Conservation (phyloP, 2,797 vertebrate genomes). For the Limosa lapponica region DNA sequence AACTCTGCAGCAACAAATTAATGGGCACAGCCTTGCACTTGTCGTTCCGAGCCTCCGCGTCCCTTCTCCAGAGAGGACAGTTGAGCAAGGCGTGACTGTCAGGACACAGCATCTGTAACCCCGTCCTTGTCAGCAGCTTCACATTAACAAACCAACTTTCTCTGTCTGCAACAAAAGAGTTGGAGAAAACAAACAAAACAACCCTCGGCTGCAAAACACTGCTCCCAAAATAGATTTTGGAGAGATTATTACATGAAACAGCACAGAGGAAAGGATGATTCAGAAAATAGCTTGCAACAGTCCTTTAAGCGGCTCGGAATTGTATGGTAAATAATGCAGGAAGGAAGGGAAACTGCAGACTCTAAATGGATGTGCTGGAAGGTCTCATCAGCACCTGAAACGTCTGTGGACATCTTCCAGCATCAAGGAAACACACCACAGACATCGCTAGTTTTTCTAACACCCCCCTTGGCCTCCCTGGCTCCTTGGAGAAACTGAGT, state of each 20-base stretch:
- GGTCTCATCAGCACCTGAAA: conserved; percentile 6
- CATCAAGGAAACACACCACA: not conserved
- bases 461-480: not conserved
- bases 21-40: conserved; percentile 2
- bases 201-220: conserved; percentile 35
- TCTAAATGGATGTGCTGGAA: conserved; percentile 48
- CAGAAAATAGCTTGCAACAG: conserved; percentile 41
- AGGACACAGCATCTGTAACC: not conserved
- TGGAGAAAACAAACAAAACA: conserved; percentile 5
- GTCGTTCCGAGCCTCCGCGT: not conserved
- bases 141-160: not conserved
- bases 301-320: not conserved
- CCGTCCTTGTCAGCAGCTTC: not conserved
- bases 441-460: not conserved
- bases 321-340: conserved; percentile 62
- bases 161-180: not conserved
- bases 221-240: conserved; percentile 32
- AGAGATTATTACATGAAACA: conserved; percentile 37
- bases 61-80: not conserved
- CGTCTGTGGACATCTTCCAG: conserved; percentile 22
- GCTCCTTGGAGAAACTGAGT: not conserved
- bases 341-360: conserved; percentile 52
- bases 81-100: not conserved
- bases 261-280: not conserved
- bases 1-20: conserved; percentile 6